phyloP scores from a whole-genome alignment of 2,888 invertebrate genomes.

The Sphecodes monilicornis region DNA sequence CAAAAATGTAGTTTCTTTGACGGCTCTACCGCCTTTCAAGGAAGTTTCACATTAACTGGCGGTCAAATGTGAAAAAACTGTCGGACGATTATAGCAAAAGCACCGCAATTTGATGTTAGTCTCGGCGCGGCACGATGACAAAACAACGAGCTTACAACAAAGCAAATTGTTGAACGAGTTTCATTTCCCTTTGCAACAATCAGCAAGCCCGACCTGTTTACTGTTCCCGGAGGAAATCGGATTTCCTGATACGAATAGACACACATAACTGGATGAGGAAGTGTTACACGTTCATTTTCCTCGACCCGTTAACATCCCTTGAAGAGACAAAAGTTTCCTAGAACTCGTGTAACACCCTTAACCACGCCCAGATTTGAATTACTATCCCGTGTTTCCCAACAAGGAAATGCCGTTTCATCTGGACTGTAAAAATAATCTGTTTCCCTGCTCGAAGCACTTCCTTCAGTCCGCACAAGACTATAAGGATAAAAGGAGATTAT shows the following conservation, averaged over 20 bases:
- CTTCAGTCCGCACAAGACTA: neutral
- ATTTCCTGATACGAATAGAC: constrained; percentile 67
- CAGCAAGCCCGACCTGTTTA: constrained; percentile 61
- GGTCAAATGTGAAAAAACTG: neutral
- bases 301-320: constrained; percentile 55
- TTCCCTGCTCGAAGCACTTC: neutral
- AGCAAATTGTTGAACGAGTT: constrained; percentile 61
- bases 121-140: constrained; percentile 32
- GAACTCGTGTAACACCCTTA: constrained; percentile 49
- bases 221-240: constrained; percentile 73
- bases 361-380: constrained; percentile 26
- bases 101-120: constrained; percentile 21
- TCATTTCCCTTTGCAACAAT: constrained; percentile 64
- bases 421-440: neutral
- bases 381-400: constrained; percentile 5
- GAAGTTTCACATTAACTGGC: neutral
- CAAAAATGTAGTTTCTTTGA: neutral
- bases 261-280: constrained; percentile 49
- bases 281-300: constrained; percentile 45
- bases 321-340: constrained; percentile 52
- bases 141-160: constrained; percentile 49
- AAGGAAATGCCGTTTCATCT: constrained; percentile 14
- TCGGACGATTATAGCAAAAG: neutral
- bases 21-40: neutral
- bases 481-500: no score